Evolutionary conservation across 2,888 invertebrate species (phyloP), one percentile per base, ranked within the genome.

Genomic region (Busseola fusca): DNA sequence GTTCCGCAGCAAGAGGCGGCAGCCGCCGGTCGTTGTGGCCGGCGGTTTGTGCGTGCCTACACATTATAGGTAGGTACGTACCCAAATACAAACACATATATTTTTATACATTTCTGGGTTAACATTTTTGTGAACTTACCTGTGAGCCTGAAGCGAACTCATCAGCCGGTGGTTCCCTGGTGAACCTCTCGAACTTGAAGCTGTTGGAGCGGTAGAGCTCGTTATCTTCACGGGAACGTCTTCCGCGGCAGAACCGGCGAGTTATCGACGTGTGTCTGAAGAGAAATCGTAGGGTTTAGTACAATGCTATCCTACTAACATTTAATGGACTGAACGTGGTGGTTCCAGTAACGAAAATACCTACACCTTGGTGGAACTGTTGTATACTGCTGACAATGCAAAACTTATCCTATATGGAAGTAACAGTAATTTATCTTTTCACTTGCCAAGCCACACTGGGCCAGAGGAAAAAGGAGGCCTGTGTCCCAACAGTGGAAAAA

Each of bases 191-290:
- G 92, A 98, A 98, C 95, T 98, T 98, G 96, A 98, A 98, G 93
- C 98, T 98, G 92, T 98, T 98, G 83, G 98, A 98, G 84, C 98
- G 97, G 89, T 98, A 98, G 73, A 98, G 96, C 94, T 98, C 98
- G 96, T 98, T 98, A 96, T 98, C 98, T 83, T 97, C 97, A 21
- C 97, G 95, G 64, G 96, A 96, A 72, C 97, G 96, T 72, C 97
- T 96, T 82, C 97, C 97, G 81, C 97, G 97, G 91, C 98, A 98
- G 86, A 98, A 96, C 60, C 98, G 96, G 72, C 97, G 96, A 6
- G 98, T 97, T 81, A 98, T 96, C 34, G 96, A 96, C 1, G 95
- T 94, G 81, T 96, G 95, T 74, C 95, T 95, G 89, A 0, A 82
- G 81, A 64, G 14, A 40, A 52, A 45, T 27, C 27, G 9, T 30